phyloP scores from a whole-genome alignment of 2,113 vertebrate species.

The Astur gentilis region DNA sequence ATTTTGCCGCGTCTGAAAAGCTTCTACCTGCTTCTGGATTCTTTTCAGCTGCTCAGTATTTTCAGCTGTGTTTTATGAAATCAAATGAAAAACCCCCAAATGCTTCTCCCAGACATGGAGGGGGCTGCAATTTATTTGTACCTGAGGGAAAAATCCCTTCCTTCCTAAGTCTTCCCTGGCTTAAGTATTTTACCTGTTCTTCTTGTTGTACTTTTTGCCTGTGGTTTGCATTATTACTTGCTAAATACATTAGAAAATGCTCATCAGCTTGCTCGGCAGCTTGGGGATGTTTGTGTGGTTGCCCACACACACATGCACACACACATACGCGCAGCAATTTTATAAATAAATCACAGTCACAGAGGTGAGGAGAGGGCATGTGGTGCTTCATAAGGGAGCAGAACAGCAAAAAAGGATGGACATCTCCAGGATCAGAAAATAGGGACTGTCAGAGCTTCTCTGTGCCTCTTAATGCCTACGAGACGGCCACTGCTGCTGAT shows the following conservation, averaged over 20 bases:
- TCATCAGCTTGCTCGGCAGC: conserved; percentile 5
- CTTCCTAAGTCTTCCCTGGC: background rate
- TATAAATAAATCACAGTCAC: conserved; percentile 47
- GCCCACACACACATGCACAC: background rate
- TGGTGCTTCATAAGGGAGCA: background rate
- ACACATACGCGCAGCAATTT: background rate
- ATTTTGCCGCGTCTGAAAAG: background rate
- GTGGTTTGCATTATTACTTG: conserved; percentile 21
- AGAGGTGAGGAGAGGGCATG: conserved; percentile 20
- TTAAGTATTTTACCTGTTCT: background rate
- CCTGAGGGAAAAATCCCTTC: background rate
- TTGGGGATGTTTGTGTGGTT: conserved; percentile 31
- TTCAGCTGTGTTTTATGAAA: background rate
- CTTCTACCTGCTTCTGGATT: background rate
- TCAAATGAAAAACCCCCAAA: background rate
- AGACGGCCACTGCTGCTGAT: background rate
- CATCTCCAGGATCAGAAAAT: background rate
- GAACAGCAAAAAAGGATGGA: background rate
- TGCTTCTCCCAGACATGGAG: background rate
- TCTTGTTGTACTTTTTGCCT: background rate
- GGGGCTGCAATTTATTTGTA: background rate
- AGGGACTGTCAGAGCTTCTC: background rate
- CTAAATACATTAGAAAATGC: conserved; percentile 33
- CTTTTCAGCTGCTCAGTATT: background rate
- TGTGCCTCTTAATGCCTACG: background rate